Evolutionary conservation across 2,113 vertebrate genomes (phyloP), one percentile per base, ranked within the genome.

Genomic region (Ardeotis arabs): DNA sequence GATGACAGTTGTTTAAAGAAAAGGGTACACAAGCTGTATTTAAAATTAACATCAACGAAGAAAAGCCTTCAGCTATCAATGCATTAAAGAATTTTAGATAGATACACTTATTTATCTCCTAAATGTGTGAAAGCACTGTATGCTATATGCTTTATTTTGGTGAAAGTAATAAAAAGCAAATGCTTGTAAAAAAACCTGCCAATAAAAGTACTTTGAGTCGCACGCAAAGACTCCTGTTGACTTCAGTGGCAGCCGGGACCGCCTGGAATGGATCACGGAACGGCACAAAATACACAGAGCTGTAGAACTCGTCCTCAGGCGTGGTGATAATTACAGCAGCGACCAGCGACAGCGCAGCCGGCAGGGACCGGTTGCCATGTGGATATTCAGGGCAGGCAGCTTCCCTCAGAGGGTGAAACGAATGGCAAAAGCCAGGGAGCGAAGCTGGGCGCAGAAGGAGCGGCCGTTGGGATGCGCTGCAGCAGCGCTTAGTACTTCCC

Each of bases 91-190:
- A 81, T 60, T 87, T 1, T 41, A 78, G 52, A 70, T 41, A 78
- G 52, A 70, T 81, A 55, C 10, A 66, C 20, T 85, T 75, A 76
- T n/a, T 83, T 95, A 39, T 75, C 47, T 84, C 41, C 72, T 74
- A 33, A 76, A 55, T 50, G 80, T 78, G 49, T 89, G 92, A 88
- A 93, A 94, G 86, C 31, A 75, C 62, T 93, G 22, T 89, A 81
- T 75, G 64, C 59, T 75, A 53, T 53, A 74, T 78, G 75, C 79
- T 95, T 86, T 95, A 87, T 96, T 96, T 95, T 96, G 68, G 33
- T 90, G 74, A 94, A 94, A 88, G 39, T 41, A 89, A 92, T 91
- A 86, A 91, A 94, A 92, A 92, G 21, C 24, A 84, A 86, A 75
- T 56, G 90, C 56, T 90, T 86, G 35, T 92, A 63, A 53, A 88